These are phyloP conservation scores for Pygoscelis adeliae DNA, from an alignment of 2,113 vertebrate species.

Conservation along the genomic window DNA sequence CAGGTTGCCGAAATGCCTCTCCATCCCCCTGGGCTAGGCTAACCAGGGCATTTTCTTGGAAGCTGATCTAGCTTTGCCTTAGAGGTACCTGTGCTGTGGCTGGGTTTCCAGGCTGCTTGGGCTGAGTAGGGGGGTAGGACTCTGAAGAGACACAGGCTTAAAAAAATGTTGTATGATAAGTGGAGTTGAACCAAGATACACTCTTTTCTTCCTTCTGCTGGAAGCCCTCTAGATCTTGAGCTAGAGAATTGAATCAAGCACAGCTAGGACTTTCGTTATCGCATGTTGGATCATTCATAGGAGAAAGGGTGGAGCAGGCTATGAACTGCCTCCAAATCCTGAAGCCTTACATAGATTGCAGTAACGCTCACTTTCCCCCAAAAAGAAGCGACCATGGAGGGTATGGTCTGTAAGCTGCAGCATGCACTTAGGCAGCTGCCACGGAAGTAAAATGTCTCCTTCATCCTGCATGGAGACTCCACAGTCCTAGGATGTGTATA, in stretches of 20 bases:
- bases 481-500: neutral
- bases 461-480: neutral
- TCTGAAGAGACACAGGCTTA: neutral
- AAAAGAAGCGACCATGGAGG: neutral
- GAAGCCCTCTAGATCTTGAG: neutral
- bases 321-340: neutral
- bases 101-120: neutral
- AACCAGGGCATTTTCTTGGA: neutral
- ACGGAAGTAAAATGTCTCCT: neutral
- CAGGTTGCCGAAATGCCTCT: neutral
- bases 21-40: neutral
- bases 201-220: neutral
- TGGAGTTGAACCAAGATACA: neutral
- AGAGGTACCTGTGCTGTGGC: neutral
- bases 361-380: neutral
- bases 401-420: neutral
- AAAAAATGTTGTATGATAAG: neutral
- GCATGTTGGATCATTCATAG: neutral
- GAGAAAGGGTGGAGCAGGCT: neutral
- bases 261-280: neutral
- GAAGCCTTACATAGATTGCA: neutral
- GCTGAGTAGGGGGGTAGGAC: neutral
- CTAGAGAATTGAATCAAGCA: neutral
- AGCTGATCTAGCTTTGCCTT: neutral
- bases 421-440: neutral